Base-by-base conservation (phyloP, 2,113 vertebrate genomes). In the Hippopotamus amphibius region DNA sequence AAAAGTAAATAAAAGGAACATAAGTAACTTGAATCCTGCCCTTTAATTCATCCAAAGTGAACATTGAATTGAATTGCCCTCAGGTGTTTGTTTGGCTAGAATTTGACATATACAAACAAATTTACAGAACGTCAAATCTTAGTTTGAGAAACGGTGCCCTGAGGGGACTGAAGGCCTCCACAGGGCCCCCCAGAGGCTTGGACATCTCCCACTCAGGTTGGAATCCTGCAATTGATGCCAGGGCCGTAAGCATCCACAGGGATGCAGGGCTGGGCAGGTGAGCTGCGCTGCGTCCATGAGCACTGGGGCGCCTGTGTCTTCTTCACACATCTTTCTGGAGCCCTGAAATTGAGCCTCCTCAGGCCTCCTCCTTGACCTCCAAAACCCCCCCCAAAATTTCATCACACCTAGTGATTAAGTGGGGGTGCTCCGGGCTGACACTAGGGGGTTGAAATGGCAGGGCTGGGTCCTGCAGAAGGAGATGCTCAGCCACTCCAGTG, bases 131-230 rank as follows among this genome's bases (percentile, higher is more conserved):
- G 19, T 53, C 46, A 76, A 30, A 76, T n/a, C 28, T 9, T 43
- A 48, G 43, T 10, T 17, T 48, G 26, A 76, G 43, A 76, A 76
- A 48, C 30, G 72, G 43, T 76, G 24, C 43, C 43, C 24, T 15
- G 4, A 28, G 72, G 72, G 5, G 26, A 76, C 43, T 22, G 24
- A 43, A 74, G 71, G 0, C 0, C 71, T 74, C 43, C 24, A 15
- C 14, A 9, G 71, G 43, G 41, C 71, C 24, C 22, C 43, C 16
- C 28, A 50, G 74, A 33, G 9, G 41, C 72, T 50, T 77, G 46
- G 16, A 30, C 46, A 33, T 16, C 74, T 50, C 26, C 28, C 8
- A 6, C 46, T 48, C 74, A 21, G 46, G 46, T 33, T 77, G 26
- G 28, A 15, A 77, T 50, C 28, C 74, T 77, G 17, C 74, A 77